Conservation (phyloP, 2,113 vertebrate genomes). For the Hiodon alosoides region DNA sequence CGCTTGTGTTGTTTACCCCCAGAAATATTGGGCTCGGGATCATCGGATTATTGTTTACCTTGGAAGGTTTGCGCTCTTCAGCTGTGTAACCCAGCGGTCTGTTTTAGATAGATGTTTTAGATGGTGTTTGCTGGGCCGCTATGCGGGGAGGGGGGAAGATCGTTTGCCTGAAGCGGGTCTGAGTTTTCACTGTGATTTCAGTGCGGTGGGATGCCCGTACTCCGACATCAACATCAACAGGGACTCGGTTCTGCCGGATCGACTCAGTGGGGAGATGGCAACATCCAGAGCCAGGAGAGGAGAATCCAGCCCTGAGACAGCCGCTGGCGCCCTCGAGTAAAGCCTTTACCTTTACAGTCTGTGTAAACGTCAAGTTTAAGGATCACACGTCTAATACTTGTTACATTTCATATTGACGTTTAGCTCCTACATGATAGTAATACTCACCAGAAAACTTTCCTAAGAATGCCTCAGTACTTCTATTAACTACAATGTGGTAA, state of each 20-base stretch:
- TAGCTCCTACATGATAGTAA: no score
- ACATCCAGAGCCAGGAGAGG: slow-evolving; percentile 56
- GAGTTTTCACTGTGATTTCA: slow-evolving; percentile 39
- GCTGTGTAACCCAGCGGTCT: no score
- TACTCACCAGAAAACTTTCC: no score
- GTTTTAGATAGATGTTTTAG: no score
- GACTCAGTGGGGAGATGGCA: slow-evolving; percentile 70
- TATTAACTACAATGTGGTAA: no score
- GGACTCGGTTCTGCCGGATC: slow-evolving; percentile 72
- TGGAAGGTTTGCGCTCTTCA: background rate
- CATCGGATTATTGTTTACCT: background rate
- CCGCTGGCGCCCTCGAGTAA: slow-evolving; percentile 64
- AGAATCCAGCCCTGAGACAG: slow-evolving; percentile 57
- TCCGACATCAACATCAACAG: slow-evolving; percentile 78
- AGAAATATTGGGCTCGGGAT: background rate
- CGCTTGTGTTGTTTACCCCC: background rate
- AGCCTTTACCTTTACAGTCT: background rate
- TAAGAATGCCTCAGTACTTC: no score
- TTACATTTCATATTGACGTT: no score
- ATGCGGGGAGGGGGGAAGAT: background rate
- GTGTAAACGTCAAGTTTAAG: no score
- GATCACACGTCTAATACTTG: no score
- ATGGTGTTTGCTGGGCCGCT: background rate
- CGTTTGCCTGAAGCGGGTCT: background rate
- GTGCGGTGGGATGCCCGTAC: slow-evolving; percentile 74